Evolutionary conservation across 2,797 vertebrate species (phyloP).

Genomic region (Macroramphosus scolopax): DNA sequence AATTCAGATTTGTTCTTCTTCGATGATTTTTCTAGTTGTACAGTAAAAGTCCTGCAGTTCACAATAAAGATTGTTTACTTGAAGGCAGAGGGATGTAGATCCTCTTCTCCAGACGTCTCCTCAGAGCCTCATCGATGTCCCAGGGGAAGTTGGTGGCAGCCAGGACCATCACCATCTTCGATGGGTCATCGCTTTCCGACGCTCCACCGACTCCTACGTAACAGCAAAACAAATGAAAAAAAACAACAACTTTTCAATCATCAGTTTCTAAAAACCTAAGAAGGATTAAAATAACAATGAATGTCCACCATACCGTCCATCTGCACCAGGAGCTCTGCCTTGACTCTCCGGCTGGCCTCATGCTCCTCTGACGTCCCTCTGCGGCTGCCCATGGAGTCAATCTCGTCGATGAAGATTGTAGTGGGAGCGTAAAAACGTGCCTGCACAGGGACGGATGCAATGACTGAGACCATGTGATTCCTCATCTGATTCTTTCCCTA

Average conservation of each 20-base stretch:
- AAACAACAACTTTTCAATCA: too few relatives aligned
- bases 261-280: too few relatives aligned
- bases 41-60: too few relatives aligned
- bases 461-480: too few relatives aligned
- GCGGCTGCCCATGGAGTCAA: constrained; percentile 95
- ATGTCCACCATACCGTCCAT: constrained; percentile 99
- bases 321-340: constrained; percentile 94
- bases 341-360: constrained; percentile 95
- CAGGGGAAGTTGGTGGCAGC: constrained; percentile 99
- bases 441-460: too few relatives aligned
- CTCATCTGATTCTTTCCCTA: too few relatives aligned
- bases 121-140: constrained; percentile 96
- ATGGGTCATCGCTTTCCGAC: constrained; percentile 92
- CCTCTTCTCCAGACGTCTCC: constrained; percentile 93
- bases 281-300: too few relatives aligned
- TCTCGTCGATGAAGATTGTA: constrained; percentile 98
- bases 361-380: constrained; percentile 95
- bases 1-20: too few relatives aligned
- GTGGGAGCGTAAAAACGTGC: constrained; percentile 96
- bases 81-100: constrained; percentile 96
- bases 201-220: constrained; percentile 94
- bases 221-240: constrained; percentile 3
- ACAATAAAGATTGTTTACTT: too few relatives aligned
- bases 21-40: too few relatives aligned
- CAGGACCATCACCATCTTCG: constrained; percentile 98